These are phyloP conservation scores for Andinoacara biseriatus DNA, from an alignment of 2,113 vertebrate genomes.

Conservation along the genomic window DNA sequence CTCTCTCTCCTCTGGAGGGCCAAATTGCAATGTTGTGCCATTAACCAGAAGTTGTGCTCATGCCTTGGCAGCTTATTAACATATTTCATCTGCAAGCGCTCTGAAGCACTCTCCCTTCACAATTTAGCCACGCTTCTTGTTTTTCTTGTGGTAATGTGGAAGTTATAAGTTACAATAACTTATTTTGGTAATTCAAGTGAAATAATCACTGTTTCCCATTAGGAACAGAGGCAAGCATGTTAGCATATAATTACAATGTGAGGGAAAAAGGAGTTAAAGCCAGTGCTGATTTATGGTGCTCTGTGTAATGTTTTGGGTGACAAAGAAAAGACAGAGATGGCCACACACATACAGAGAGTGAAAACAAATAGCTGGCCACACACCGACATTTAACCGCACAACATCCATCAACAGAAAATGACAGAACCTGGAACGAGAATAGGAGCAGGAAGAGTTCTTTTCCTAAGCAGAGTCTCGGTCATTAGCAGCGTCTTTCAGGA, in stretches of 20 bases:
- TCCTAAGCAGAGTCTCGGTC: neutral
- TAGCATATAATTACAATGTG: slow-evolving; percentile 43
- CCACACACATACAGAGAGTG: slow-evolving; percentile 39
- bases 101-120: slow-evolving; percentile 26
- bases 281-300: neutral
- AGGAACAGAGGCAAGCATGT: slow-evolving; percentile 31
- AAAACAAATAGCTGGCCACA: slow-evolving; percentile 45
- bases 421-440: slow-evolving; percentile 8
- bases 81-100: slow-evolving; percentile 74
- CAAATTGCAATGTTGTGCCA: slow-evolving; percentile 76
- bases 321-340: slow-evolving; percentile 21
- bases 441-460: neutral
- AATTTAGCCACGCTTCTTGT: slow-evolving; percentile 45
- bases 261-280: neutral
- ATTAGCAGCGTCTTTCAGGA: slow-evolving; percentile 7
- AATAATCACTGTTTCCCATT: slow-evolving; percentile 53
- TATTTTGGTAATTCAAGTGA: slow-evolving; percentile 43
- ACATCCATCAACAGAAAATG: slow-evolving; percentile 33
- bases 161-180: slow-evolving; percentile 59
- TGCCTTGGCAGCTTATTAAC: slow-evolving; percentile 78
- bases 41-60: slow-evolving; percentile 77
- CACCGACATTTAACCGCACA: slow-evolving; percentile 34
- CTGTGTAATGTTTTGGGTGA: slow-evolving; percentile 42
- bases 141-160: slow-evolving; percentile 33
- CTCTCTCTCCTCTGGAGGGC: slow-evolving; percentile 74